These are phyloP conservation scores for Pollimyrus isidori DNA, from an alignment of 2,113 vertebrate species.

Conservation along the genomic window DNA sequence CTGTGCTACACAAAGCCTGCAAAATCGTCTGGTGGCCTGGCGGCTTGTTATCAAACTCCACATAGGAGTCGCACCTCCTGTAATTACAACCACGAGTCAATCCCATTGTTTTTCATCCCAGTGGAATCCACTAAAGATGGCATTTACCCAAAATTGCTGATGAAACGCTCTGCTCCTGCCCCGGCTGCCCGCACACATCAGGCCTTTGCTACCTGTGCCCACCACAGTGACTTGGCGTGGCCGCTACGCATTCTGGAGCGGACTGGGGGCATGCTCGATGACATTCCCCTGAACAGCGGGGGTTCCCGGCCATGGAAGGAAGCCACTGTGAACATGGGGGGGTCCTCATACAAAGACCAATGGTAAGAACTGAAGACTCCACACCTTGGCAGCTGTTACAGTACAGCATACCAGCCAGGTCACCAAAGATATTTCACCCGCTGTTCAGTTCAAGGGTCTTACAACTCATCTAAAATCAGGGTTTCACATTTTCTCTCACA, in stretches of 20 bases:
- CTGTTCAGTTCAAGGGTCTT: background rate
- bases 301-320: background rate
- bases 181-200: background rate
- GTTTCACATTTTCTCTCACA: background rate
- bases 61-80: background rate
- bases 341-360: background rate
- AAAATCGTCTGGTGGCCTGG: background rate
- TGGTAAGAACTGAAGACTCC: background rate
- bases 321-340: background rate
- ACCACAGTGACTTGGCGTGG: background rate
- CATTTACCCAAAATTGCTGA: background rate
- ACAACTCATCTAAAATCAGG: background rate
- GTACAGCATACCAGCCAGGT: background rate
- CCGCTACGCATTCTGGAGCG: background rate
- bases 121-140: background rate
- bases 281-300: background rate
- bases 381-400: background rate
- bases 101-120: background rate
- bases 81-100: constrained; percentile 6
- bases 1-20: background rate
- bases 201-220: background rate
- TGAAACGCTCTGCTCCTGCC: background rate
- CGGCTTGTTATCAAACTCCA: background rate
- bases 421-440: background rate
- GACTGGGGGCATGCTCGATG: background rate